Evolutionary conservation across 30 jellyfish, hydroid and myxozoan species (phyloP), one percentile per base, ranked within the genome.

Genomic region (Cassiopea xamachana): DNA sequence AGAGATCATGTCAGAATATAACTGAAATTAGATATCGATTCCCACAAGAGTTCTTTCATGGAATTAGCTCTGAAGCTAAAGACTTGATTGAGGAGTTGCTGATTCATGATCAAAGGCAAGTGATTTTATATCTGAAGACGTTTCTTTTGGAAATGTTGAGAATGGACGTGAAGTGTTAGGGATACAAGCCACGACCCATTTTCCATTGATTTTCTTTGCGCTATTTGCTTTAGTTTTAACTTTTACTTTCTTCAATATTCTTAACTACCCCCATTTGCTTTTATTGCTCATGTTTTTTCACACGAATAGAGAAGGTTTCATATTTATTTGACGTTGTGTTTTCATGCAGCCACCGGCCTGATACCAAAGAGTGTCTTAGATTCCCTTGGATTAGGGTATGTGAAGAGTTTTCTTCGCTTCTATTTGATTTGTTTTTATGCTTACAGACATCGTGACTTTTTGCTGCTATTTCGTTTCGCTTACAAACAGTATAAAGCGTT

Each of bases 41-140:
- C 83, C 99, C 99, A 7, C 89, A 86, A 14, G 99, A 96, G 55
- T 93, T 89, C 89, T 96, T 96, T 82, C 48, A 81, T 1, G 99
- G 89, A n/a, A 81, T 96, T 68, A 83, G 98, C 58, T 70, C 92
- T 46, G 99, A 96, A 67, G 99, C 97, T 3, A 93, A 93, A 62
- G 99, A 96, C 70, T 86, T 96, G 16, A 96, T 96, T 13, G 99
- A 96, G 83, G 99, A 96, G 43, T 60, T 96, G 18, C 77, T 96
- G 79, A 88, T 96, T 68, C 96, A 97, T 58, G 99, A 96, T 48
- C 99, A 96, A 80, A 77, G 93, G 97, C 83, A 45, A 67, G 90
- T 73, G 58, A 4, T 60, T 8, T 43, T 43, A 15, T 64, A 6
- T 7, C 4, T 12, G 61, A 3, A 16, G 59, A 14, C 7, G 43